Conservation (phyloP, 1,140 invertebrate genomes). For the Riptortus pedestris region DNA sequence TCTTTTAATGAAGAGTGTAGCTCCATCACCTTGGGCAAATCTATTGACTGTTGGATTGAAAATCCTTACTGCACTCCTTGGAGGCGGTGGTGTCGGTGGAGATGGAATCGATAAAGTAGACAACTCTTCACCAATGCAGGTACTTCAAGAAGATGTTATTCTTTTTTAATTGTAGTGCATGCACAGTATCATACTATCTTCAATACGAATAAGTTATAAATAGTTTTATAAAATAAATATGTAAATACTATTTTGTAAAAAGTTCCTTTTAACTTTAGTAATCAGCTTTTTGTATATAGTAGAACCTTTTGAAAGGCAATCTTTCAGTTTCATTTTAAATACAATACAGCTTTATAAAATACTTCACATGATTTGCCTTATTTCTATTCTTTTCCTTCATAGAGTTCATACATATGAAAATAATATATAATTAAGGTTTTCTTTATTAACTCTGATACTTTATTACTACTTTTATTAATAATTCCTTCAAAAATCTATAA, state of each 20-base stretch:
- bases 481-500: no score
- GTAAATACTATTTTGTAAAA: background rate
- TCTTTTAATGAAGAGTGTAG: conserved; percentile 38
- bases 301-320: background rate
- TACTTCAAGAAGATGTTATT: conserved; percentile 36
- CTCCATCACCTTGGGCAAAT: conserved; percentile 72
- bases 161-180: conserved; percentile 14
- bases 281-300: background rate
- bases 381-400: no score
- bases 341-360: no score
- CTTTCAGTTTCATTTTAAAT: no score
- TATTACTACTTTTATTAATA: no score
- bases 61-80: conserved; percentile 69
- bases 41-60: conserved; percentile 67
- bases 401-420: no score
- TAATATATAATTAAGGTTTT: no score
- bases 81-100: conserved; percentile 52
- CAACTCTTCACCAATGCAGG: conserved; percentile 76
- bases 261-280: background rate
- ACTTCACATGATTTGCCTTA: no score
- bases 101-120: conserved; percentile 83
- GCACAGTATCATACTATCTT: conserved; percentile 21
- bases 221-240: background rate
- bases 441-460: no score
- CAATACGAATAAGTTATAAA: background rate